Evolutionary conservation across 2,113 vertebrate species (phyloP).

Genomic region (Chionodraco myersi): DNA sequence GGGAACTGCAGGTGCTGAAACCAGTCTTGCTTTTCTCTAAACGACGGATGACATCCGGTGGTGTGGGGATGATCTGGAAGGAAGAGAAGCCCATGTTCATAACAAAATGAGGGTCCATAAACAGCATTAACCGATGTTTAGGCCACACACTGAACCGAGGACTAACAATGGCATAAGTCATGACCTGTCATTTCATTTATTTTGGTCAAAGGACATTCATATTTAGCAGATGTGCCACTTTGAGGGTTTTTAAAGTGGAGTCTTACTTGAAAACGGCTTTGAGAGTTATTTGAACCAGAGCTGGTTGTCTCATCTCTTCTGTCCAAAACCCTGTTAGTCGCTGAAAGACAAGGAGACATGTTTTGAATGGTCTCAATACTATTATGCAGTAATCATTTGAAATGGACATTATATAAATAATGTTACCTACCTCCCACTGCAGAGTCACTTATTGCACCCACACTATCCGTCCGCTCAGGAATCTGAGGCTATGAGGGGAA

Average conservation of each 20-base stretch:
- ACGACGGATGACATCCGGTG: slow-evolving; percentile 79
- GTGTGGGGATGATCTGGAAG: slow-evolving; percentile 77
- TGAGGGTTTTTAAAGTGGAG: slow-evolving; percentile 1
- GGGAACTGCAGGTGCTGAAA: slow-evolving; percentile 66
- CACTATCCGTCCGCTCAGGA: slow-evolving; percentile 78
- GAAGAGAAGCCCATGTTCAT: slow-evolving; percentile 14
- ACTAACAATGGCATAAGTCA: slow-evolving; percentile 6
- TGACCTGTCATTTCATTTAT: slow-evolving; percentile 8
- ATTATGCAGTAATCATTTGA: neutral
- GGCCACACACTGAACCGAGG: slow-evolving; percentile 10
- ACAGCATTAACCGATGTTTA: slow-evolving; percentile 11
- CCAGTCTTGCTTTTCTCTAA: slow-evolving; percentile 75
- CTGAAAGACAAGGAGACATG: slow-evolving; percentile 42
- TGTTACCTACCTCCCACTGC: slow-evolving; percentile 69
- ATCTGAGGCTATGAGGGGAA: slow-evolving; percentile 76
- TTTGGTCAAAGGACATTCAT: slow-evolving; percentile 22
- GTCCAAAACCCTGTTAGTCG: slow-evolving; percentile 37
- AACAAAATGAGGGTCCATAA: slow-evolving; percentile 32
- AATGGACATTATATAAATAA: slow-evolving; percentile 4
- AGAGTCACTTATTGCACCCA: slow-evolving; percentile 74
- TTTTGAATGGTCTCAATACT: slow-evolving; percentile 19
- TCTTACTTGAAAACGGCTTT: slow-evolving; percentile 80
- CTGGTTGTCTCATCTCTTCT: slow-evolving; percentile 41
- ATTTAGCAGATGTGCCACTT: slow-evolving; percentile 4
- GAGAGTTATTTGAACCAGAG: slow-evolving; percentile 47